These are phyloP conservation scores for Heliconius sara DNA, from an alignment of 2,888 invertebrate species.

Conservation along the genomic window DNA sequence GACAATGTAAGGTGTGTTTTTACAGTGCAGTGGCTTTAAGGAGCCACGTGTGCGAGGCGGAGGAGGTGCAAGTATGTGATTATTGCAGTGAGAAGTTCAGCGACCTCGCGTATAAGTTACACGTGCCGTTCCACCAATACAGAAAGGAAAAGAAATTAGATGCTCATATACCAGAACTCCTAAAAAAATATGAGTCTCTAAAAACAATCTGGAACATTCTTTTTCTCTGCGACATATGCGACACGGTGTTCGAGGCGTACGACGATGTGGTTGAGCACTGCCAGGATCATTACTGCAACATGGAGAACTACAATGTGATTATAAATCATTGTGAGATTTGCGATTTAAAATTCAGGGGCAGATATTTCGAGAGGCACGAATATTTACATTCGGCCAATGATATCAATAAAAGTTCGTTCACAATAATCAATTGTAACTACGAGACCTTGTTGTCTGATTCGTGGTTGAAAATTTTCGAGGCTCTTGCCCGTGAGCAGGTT, in stretches of 20 bases:
- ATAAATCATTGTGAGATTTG: conserved; percentile 58
- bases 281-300: conserved; percentile 56
- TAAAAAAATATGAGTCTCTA: conserved; percentile 60
- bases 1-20: conserved; percentile 55
- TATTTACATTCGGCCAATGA: conserved; percentile 39
- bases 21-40: conserved; percentile 33
- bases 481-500: conserved; percentile 53
- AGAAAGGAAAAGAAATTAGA: not conserved
- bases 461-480: conserved; percentile 59
- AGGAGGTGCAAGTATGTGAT: conserved; percentile 38
- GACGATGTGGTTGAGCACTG: conserved; percentile 64
- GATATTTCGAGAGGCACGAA: conserved; percentile 55
- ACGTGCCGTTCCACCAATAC: conserved; percentile 57
- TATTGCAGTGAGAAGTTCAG: conserved; percentile 50
- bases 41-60: conserved; percentile 35
- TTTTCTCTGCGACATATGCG: conserved; percentile 59
- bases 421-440: conserved; percentile 57
- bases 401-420: conserved; percentile 51
- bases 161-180: conserved; percentile 53
- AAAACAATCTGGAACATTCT: conserved; percentile 64
- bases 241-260: conserved; percentile 58
- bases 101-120: conserved; percentile 52
- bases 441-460: conserved; percentile 52
- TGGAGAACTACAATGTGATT: conserved; percentile 46
- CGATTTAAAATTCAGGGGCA: conserved; percentile 56